Evolutionary conservation across 1,140 invertebrate genomes (phyloP).

Genomic region (Bilobella aurantiaca): DNA sequence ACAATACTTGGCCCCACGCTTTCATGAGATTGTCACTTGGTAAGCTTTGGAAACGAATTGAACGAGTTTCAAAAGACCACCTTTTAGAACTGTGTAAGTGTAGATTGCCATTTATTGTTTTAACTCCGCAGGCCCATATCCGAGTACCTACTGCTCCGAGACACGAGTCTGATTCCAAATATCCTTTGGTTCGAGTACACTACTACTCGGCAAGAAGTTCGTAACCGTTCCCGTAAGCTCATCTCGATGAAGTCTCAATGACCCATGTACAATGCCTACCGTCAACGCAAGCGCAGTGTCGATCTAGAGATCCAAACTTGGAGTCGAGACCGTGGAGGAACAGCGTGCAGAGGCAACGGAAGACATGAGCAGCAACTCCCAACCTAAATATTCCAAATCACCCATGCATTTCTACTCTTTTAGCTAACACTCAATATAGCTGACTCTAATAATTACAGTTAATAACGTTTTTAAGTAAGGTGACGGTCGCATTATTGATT

Average conservation of each 20-base stretch:
- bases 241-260: slow-evolving; percentile 79
- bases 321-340: background rate
- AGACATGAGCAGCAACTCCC: too few species aligned
- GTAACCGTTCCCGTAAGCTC: slow-evolving; percentile 67
- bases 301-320: background rate
- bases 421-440: too few species aligned
- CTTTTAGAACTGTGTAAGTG: background rate
- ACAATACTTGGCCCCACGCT: slow-evolving; percentile 67
- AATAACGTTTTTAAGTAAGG: too few species aligned
- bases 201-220: slow-evolving; percentile 67
- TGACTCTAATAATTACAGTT: too few species aligned
- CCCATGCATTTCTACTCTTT: too few species aligned
- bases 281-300: background rate
- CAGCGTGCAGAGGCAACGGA: background rate
- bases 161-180: slow-evolving; percentile 84
- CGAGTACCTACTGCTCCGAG: slow-evolving; percentile 73
- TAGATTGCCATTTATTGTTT: background rate
- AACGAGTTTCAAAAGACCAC: background rate
- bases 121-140: slow-evolving; percentile 60
- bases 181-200: slow-evolving; percentile 91
- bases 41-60: slow-evolving; percentile 44
- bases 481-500: too few species aligned
- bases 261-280: slow-evolving; percentile 40
- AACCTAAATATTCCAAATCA: too few species aligned
- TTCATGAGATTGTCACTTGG: slow-evolving; percentile 75